Base-by-base conservation (phyloP, 2,113 vertebrate genomes). In the Hylia prasina region DNA sequence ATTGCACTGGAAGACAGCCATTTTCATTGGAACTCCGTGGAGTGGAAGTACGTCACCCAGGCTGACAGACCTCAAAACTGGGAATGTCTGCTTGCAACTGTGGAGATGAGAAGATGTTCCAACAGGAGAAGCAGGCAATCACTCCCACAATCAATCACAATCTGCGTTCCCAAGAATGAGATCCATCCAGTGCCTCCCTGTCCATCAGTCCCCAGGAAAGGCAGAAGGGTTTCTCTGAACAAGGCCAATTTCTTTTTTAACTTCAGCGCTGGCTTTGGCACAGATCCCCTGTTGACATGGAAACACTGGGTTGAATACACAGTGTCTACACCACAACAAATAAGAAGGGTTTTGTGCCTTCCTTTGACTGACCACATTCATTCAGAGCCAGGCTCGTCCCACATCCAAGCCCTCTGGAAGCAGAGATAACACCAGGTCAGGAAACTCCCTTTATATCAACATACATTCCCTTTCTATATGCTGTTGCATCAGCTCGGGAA, bases 201-300 rank as follows among this genome's bases (percentile, higher is more conserved):
- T 27, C 66, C 48, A 13, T 3, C 0, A 0, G 14, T 47, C 63
- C 90, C 82, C 61, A 58, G 91, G 69, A 80, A 76, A 65, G 78
- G 78, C 85, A 69, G 39, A 47, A 86, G 71, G 19, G 37, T 50
- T 90, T 54, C 70, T 70, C 70, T 68, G 31, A 70, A n/a, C 47
- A 24, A 37, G 70, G 68, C 56, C 39, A 75, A 53, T 28, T 86
- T 91, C 95, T 90, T 95, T 71, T 40, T 45, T 40, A 75, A 81
- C 89, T 91, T 57, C 7, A 50, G 57, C 12, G 54, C 80, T 45
- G 39, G 39, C 64, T 95, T 81, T 96, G 96, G 95, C 86, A 94
- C 70, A 17, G 48, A n/a, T 48, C 82, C 64, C 72, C 75, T 50
- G 73, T 75, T 95, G 92, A 90, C 88, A 97, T 89, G 94, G 94